Conservation (phyloP, 92 coral and sea anemone genomes). For the Porites cylindrica region DNA sequence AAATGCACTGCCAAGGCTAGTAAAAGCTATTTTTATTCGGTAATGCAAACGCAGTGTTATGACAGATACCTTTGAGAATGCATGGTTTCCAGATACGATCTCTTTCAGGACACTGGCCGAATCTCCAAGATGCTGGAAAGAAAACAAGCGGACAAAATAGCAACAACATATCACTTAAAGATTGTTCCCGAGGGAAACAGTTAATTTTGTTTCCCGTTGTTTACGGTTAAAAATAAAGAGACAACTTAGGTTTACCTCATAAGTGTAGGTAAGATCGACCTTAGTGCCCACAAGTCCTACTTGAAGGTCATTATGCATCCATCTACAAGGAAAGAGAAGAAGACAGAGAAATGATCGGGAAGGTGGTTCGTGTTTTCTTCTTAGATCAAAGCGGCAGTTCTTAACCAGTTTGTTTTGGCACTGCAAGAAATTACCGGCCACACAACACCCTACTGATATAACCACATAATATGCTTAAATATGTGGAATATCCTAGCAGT, state of each 20-base stretch:
- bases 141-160: background rate
- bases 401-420: too few relatives aligned
- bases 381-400: too few relatives aligned
- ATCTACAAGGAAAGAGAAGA: slow-evolving; percentile 51
- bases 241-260: slow-evolving; percentile 67
- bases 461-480: too few relatives aligned
- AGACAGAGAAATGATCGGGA: too few relatives aligned
- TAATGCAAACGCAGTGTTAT: background rate
- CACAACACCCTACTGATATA: too few relatives aligned
- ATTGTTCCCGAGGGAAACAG: background rate
- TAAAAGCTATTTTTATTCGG: too few relatives aligned
- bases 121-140: slow-evolving; percentile 89
- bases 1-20: too few relatives aligned
- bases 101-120: slow-evolving; percentile 75
- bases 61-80: slow-evolving; percentile 88
- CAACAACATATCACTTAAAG: background rate
- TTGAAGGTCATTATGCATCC: slow-evolving; percentile 97
- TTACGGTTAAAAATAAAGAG: too few relatives aligned
- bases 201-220: too few relatives aligned
- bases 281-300: slow-evolving; percentile 89
- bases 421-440: too few relatives aligned
- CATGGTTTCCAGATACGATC: slow-evolving; percentile 84
- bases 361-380: background rate
- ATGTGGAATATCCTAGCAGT: too few relatives aligned
- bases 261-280: slow-evolving; percentile 87